Evolutionary conservation across 2,888 invertebrate genomes (phyloP), one percentile per base, ranked within the genome.

Genomic region (Amorpha juglandis): DNA sequence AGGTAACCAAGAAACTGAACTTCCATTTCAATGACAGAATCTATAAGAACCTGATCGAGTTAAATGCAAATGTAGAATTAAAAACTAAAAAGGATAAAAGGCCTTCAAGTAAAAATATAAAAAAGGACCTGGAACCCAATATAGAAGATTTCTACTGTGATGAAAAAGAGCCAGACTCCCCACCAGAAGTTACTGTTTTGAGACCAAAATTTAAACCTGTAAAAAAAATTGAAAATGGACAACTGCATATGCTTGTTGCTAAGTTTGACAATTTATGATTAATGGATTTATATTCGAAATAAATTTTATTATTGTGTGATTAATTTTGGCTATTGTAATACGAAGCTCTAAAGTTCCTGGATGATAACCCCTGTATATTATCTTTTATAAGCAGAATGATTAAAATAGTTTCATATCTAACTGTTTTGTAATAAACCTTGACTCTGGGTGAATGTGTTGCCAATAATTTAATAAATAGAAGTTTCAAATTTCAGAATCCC

Each of bases 21-120:
- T 93, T 92, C 69, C 92, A 92, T 67, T 88, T 90, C 63, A 91
- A 92, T 72, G 90, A 94, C 62, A 89, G 79, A 76, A 90, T 94
- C 68, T 94, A 91, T 69, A 89, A 85, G 71, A 91, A 94, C 68
- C 79, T 94, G 0, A 86, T 94, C 12, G 92, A 92, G 78, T 71
- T 94, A 42, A 94, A 94, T 82, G 80, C 86, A n/a, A 85, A 74
- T 67, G 69, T 83, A 38, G 82, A 82, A 66, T 67, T 77, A 1
- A 88, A 84, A 76, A 80, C 68, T 42, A 88, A 75, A 67, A 87
- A 80, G 62, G 84, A 82, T 1, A 86, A 75, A 70, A 80, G 76
- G 69, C 67, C 80, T 0, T 47, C 77, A 9, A 83, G 71, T 63
- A 71, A 71, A 0, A 70, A 76, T n/a, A 16, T 69, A 1, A 91